Percentiles rank a stretch among this genome's conserved stretches.
phyloP scores from a whole-genome alignment of 2,888 invertebrate genomes.

The Lasioglossum marginatum region DNA sequence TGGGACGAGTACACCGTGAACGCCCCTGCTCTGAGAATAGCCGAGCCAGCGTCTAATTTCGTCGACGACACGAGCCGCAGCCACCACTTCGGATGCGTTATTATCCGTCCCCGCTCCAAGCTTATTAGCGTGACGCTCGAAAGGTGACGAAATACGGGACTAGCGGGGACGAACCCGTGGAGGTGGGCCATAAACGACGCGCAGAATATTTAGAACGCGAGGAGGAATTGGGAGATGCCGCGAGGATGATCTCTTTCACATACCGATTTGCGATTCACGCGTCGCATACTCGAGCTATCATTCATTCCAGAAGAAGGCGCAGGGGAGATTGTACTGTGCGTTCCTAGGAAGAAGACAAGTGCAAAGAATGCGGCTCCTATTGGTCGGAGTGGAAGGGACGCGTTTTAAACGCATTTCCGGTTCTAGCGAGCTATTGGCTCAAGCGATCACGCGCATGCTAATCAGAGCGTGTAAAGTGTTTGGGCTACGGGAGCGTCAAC shows the following conservation, averaged over 20 bases:
- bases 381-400: background rate
- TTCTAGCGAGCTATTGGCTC: background rate
- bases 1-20: slow-evolving; percentile 24
- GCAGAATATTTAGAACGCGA: slow-evolving; percentile 30
- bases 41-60: slow-evolving; percentile 26
- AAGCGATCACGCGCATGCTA: background rate
- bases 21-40: slow-evolving; percentile 33
- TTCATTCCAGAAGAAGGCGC: background rate
- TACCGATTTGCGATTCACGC: background rate
- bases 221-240: background rate
- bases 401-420: background rate
- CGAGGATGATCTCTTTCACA: background rate
- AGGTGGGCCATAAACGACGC: slow-evolving; percentile 30
- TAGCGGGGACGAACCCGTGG: background rate
- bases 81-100: slow-evolving; percentile 12
- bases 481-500: background rate
- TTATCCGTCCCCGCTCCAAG: background rate
- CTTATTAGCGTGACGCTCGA: slow-evolving; percentile 10
- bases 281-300: background rate
- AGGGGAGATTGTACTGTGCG: background rate
- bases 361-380: background rate
- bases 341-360: background rate
- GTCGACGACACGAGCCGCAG: slow-evolving; percentile 3
- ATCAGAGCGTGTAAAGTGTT: background rate
- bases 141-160: slow-evolving; percentile 1